Evolutionary conservation across 2,113 vertebrate genomes (phyloP), one percentile per base, ranked within the genome.

Genomic region (Trochalopteron elliotii): DNA sequence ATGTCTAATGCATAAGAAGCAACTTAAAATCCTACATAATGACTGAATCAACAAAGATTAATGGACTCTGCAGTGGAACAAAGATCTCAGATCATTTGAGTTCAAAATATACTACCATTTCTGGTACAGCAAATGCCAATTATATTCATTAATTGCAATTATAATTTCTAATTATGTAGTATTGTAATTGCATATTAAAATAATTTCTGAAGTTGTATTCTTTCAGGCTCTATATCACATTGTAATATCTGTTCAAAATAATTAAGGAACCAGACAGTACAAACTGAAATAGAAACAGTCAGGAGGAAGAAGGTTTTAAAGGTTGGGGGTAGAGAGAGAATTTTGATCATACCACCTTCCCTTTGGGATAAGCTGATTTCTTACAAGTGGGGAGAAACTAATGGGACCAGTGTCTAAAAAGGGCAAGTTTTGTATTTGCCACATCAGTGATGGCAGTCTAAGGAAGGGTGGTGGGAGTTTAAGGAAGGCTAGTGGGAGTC

Each of bases 81-180:
- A 89, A 95, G 37, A 93, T 71, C 83, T 64, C 55, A 17, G 79
- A 87, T 78, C 3, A 7, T 71, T 94, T 86, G 76, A 89, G 64
- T 33, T 89, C 42, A 64, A 91, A 90, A 90, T 81, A 70, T 39
- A 95, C 85, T 78, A 60, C 76, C 93, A 89, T 68, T 94, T 83
- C 79, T 89, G 52, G 72, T 92, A 94, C 69, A 93, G 83, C 56
- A 93, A 90, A 94, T 89, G 76, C 74, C 89, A 90, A 92, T 96
- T 89, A 95, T 45, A 83, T 60, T 87, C 72, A 93, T 93, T 93
- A 92, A 89, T 96, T 81, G 52, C 44, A 93, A 87, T 95, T 92
- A 87, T 75, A 2, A 52, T 93, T 94, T 95, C 72, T 86, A 97
- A 94, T 94, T 87, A 89, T 23, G 72, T 52, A 56, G 72, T 28